Conservation (phyloP, 2,113 vertebrate species). For the Progne subis region DNA sequence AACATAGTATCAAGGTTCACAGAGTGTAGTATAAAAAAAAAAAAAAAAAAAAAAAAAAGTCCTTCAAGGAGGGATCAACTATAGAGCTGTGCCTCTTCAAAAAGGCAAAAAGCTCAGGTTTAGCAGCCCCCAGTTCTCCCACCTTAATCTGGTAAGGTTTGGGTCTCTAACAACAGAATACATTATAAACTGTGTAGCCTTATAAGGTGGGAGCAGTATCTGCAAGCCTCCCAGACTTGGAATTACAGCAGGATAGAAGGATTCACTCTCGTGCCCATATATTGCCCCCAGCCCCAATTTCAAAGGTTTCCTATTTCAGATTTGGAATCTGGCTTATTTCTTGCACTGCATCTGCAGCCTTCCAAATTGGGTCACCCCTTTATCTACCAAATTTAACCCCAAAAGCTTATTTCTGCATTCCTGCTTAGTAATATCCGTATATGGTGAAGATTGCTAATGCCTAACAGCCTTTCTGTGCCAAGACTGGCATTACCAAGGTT, state of each 20-base stretch:
- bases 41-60: background rate
- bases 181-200: background rate
- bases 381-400: background rate
- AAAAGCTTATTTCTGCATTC: background rate
- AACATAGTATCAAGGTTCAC: background rate
- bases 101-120: background rate
- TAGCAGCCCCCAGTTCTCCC: background rate
- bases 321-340: background rate
- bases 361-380: background rate
- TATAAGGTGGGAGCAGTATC: background rate
- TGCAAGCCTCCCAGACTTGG: background rate
- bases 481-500: background rate
- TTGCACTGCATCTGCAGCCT: background rate
- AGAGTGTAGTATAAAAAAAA: background rate
- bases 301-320: background rate
- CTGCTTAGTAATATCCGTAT: background rate
- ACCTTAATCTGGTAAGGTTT: background rate
- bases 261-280: background rate
- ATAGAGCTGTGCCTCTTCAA: background rate
- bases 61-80: background rate
- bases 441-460: background rate
- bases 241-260: background rate
- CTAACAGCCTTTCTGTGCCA: background rate
- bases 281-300: fast-evolving
- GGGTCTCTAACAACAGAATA: background rate